Base-by-base conservation (phyloP, 2,888 invertebrate genomes). In the Lampropteryx suffumata region DNA sequence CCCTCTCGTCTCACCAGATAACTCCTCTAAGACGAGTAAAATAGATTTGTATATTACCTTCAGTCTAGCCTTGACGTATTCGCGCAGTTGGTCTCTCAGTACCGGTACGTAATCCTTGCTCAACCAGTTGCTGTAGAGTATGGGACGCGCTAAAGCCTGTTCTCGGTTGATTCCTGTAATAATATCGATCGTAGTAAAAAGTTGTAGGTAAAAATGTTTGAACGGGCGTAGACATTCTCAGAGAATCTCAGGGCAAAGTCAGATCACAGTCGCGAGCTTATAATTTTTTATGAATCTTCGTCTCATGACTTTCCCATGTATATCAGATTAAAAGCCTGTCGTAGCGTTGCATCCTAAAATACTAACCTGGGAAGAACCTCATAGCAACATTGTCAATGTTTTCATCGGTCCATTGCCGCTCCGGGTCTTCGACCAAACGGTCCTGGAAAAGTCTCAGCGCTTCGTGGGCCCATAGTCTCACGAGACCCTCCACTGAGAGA, bases 381-480 rank as follows among this genome's bases (percentile, higher is more conserved):
- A 96, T 90, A 1, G 96, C 98, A 0, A 98, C 97, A 27, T 92
- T 92, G 78, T 99, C 98, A 60, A 99, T 98, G 75, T 99, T 97
- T 69, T 99, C 98, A 77, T 99, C 99, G 1, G 99, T 99, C 99
- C 99, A 99, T 45, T 94, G 93, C 39, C 99, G 93, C 82, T 99
- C 99, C 0, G 94, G 90, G 61, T 99, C 98, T 51, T 98, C 97
- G 0, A 99, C 99, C 61, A 99, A 90, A 74, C 97, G 93, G 81
- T 97, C 97, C 72, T 99, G 99, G 95, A 99, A 99, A 21, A 99
- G 92, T 35, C 99, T 94, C 3, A 99, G 92, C 0, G 98, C 99
- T 90, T 99, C 99, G 80, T 99, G 99, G 0, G 99, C 99, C 99
- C 99, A 99, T 13, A 99, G 91, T n/a, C 99, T 92, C 1, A 99